These are phyloP conservation scores for Macrotus californicus DNA, from an alignment of 2,113 vertebrate genomes.

Conservation along the genomic window DNA sequence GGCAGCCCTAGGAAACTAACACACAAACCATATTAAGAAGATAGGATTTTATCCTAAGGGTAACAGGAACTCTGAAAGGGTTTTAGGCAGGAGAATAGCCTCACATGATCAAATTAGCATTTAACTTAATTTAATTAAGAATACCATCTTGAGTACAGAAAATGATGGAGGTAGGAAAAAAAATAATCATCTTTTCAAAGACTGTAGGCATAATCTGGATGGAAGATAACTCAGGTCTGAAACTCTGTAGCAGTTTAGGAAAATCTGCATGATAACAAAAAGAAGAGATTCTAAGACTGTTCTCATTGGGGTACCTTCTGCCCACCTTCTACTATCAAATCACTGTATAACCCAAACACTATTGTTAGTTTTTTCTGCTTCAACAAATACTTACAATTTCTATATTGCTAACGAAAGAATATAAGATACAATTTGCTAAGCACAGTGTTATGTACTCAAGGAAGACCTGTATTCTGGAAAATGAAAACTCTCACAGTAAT, in stretches of 20 bases:
- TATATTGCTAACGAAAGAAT: background rate
- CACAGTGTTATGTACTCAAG: background rate
- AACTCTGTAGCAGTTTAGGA: background rate
- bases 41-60: background rate
- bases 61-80: background rate
- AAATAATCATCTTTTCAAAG: background rate
- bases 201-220: background rate
- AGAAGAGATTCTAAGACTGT: background rate
- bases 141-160: background rate
- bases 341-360: background rate
- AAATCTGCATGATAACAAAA: background rate
- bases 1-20: background rate
- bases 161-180: background rate
- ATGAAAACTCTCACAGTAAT: background rate
- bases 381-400: constrained; percentile 21
- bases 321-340: background rate
- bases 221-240: background rate
- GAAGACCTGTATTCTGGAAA: background rate
- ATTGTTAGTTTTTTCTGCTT: background rate
- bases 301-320: background rate
- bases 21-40: background rate
- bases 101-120: background rate
- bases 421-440: background rate
- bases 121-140: constrained; percentile 24
- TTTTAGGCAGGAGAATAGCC: background rate